Conservation (phyloP, 2,113 vertebrate genomes). For the Mellivora capensis region DNA sequence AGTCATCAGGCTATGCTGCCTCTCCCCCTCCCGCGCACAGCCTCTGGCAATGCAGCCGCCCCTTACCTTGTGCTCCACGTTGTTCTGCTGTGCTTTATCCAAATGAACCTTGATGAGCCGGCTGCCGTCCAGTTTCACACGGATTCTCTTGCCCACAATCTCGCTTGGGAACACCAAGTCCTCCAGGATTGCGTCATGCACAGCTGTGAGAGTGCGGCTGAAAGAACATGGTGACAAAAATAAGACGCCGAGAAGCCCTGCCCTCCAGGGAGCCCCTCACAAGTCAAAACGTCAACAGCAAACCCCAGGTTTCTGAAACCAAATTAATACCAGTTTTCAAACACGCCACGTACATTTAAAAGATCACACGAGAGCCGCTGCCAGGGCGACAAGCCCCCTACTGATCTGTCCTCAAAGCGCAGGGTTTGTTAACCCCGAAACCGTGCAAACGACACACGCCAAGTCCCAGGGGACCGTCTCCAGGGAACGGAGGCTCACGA, state of each 20-base stretch:
- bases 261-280: rapidly evolving
- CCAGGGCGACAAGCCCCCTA: rapidly evolving
- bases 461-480: rapidly evolving
- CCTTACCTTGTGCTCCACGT: slow-evolving; percentile 97
- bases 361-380: rapidly evolving
- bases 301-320: background rate
- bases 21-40: rapidly evolving
- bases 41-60: rapidly evolving
- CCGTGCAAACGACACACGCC: background rate
- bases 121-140: slow-evolving; percentile 96
- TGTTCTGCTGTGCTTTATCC: slow-evolving; percentile 99
- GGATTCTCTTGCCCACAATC: slow-evolving; percentile 98
- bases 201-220: slow-evolving; percentile 95
- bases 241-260: background rate
- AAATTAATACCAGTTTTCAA: rapidly evolving
- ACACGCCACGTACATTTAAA: rapidly evolving
- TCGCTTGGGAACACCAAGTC: slow-evolving; percentile 98
- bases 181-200: slow-evolving; percentile 98
- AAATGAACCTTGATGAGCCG: slow-evolving; percentile 98
- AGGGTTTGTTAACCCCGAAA: rapidly evolving
- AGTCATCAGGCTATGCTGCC: rapidly evolving
- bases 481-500: rapidly evolving
- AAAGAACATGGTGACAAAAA: background rate
- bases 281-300: rapidly evolving
- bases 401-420: rapidly evolving